phyloP scores from a whole-genome alignment of 2,113 vertebrate genomes.

The Struthidea cinerea region DNA sequence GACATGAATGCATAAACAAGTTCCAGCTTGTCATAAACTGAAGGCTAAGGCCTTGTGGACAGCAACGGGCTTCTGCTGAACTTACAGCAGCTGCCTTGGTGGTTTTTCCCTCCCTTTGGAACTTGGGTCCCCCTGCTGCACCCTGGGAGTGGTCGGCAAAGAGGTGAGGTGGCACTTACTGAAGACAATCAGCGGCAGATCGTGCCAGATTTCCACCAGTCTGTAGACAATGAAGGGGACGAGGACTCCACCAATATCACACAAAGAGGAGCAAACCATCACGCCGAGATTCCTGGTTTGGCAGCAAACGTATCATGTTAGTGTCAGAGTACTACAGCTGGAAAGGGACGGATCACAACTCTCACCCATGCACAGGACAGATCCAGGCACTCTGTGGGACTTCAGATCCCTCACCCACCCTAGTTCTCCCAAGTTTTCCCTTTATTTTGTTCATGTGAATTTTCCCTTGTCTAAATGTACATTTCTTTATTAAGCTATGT shows the following conservation, averaged over 20 bases:
- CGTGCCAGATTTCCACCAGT: conserved; percentile 81
- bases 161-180: conserved; percentile 65
- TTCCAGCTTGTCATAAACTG: neutral
- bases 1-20: neutral
- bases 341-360: neutral
- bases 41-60: neutral
- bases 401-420: neutral
- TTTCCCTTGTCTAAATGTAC: neutral
- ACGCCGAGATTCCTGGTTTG: conserved; percentile 83
- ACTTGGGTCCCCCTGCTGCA: neutral
- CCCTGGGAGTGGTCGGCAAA: neutral
- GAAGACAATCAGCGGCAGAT: conserved; percentile 87
- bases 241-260: conserved; percentile 85
- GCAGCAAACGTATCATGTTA: neutral
- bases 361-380: neutral
- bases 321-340: neutral
- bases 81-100: neutral
- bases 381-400: neutral
- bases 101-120: neutral
- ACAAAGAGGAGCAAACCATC: conserved; percentile 85
- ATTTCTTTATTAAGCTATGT: neutral
- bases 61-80: neutral
- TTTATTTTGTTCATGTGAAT: neutral
- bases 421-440: neutral
- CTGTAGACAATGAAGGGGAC: conserved; percentile 88